Base-by-base conservation (phyloP, 2,888 invertebrate species). In the Tyria jacobaeae region DNA sequence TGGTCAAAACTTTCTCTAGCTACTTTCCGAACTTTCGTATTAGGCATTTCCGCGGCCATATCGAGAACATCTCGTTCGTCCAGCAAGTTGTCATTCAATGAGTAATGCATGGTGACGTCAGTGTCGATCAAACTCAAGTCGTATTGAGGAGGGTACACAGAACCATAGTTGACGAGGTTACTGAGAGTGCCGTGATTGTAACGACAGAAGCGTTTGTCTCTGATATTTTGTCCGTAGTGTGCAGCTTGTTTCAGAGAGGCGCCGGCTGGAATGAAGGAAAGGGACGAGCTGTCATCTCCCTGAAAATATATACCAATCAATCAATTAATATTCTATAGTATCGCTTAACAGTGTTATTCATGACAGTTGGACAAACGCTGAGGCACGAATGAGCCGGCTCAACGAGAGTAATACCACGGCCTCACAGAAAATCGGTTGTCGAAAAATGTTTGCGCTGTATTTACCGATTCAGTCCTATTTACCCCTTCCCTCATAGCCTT, bases 151-250 rank as follows among this genome's bases (percentile, higher is more conserved):
- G 92, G 88, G 0, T 60, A 57, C 0, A 58, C 25, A 0, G 72
- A 63, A 2, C 86, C 85, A 57, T 92, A 92, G 0, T 62, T 56
- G 6, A 57, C 24, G 2, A 80, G 3, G 55, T 91, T 92, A 21
- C 35, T 64, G 6, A 69, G 4, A 0, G 53, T 0, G 4, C 88
- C 88, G 52, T 80, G 85, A 44, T 87, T 73, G 83, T 85, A 92
- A 39, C 88, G 75, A 15, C 86, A 78, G 75, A 92, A 92, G 1
- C 62, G 37, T 66, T 76, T 80, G 62, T 86, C 87, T 53, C 86
- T 78, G n/a, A 92, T 82, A 63, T 89, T 90, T 71, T 92, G 92
- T 0, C 90, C 91, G 57, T 79, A 92, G 66, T 90, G 91, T 0
- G 86, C 90, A 0, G 87, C 41, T 77, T 91, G 90, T 59, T 90